These are phyloP conservation scores for human DNA, from an alignment of 2,113 vertebrate species.

Conservation along the genomic window DNA sequence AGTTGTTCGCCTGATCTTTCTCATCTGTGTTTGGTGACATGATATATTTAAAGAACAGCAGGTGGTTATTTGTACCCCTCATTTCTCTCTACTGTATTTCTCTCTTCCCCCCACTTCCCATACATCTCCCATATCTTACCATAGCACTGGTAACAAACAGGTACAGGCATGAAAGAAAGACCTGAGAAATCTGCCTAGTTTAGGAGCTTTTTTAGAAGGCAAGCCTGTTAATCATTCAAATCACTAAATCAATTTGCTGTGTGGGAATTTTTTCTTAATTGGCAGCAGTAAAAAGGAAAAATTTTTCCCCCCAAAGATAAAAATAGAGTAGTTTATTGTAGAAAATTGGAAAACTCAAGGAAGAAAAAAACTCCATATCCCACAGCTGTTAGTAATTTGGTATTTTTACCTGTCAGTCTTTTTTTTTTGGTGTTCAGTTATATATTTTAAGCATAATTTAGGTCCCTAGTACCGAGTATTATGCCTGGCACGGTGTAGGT, in stretches of 20 bases:
- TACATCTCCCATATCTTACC: too few species aligned
- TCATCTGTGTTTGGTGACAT: not conserved
- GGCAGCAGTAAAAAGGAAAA: not conserved
- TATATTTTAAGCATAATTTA: not conserved
- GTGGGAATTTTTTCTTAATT: not conserved
- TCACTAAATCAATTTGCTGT: not conserved
- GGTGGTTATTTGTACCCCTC: too few species aligned
- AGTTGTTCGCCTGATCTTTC: not conserved
- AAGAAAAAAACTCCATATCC: not conserved
- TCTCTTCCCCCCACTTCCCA: rapidly evolving
- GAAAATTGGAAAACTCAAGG: not conserved
- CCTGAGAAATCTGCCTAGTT: not conserved
- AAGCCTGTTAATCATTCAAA: not conserved
- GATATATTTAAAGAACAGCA: not conserved
- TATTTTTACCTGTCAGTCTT: not conserved
- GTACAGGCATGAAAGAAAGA: not conserved
- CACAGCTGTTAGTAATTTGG: not conserved
- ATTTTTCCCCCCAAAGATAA: not conserved
- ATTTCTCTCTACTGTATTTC: not conserved
- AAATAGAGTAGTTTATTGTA: not conserved
- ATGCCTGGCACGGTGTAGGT: not conserved
- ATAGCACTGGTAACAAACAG: not conserved
- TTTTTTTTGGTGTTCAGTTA: not conserved
- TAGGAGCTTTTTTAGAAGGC: not conserved
- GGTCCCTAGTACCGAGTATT: not conserved